Percentiles rank a stretch among this genome's conserved stretches.
Evolutionary conservation across 1,140 invertebrate genomes (phyloP).

Genomic region (Trichomalopsis sarcophagae): DNA sequence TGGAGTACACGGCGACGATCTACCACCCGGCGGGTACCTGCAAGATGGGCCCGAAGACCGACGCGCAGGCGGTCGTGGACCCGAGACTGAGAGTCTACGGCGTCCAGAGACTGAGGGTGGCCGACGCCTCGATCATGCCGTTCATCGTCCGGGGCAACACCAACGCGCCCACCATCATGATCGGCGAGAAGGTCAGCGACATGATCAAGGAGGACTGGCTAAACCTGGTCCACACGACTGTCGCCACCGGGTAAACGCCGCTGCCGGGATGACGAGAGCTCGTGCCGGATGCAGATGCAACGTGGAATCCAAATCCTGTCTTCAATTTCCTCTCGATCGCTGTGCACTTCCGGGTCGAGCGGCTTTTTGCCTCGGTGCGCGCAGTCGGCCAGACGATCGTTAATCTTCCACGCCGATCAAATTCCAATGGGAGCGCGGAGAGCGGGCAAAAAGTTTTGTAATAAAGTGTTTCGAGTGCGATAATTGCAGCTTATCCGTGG

Average conservation of each 20-base stretch:
- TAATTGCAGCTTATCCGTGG: background rate
- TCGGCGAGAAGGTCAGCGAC: conserved; percentile 86
- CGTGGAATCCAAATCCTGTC: too few relatives aligned
- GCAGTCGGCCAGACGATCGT: too few relatives aligned
- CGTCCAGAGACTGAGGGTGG: conserved; percentile 82
- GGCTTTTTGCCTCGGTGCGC: too few relatives aligned
- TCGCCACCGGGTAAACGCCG: background rate
- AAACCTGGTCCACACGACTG: background rate
- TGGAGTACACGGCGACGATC: conserved; percentile 78
- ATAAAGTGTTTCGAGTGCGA: background rate
- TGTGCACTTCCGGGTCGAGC: too few relatives aligned
- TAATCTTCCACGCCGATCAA: too few relatives aligned
- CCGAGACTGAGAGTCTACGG: conserved; percentile 81
- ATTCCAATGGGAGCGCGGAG: too few relatives aligned
- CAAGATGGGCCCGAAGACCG: conserved; percentile 83
- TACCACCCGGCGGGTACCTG: conserved; percentile 85
- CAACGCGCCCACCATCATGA: conserved; percentile 86
- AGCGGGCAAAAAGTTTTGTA: too few relatives aligned
- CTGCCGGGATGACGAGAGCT: too few relatives aligned
- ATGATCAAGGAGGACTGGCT: conserved; percentile 65
- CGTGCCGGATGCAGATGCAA: too few relatives aligned
- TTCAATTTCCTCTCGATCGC: too few relatives aligned
- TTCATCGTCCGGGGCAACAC: conserved; percentile 83
- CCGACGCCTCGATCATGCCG: conserved; percentile 89
- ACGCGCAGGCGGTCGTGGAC: conserved; percentile 81